Evolutionary conservation across 2,113 vertebrate genomes (phyloP).

Genomic region (Lepisosteus oculatus): DNA sequence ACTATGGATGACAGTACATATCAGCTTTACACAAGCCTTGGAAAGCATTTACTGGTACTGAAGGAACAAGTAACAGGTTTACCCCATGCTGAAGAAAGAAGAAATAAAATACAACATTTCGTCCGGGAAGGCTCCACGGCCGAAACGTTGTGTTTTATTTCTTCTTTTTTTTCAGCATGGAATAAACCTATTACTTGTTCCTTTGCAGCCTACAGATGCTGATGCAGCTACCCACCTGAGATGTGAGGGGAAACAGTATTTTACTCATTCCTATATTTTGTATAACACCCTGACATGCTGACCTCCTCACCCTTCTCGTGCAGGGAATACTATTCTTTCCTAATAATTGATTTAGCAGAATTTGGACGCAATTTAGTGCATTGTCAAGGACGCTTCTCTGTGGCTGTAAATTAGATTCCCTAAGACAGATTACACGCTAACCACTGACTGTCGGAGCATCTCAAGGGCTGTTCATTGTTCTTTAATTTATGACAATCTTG

Average conservation of each 20-base stretch:
- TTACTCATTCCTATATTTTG: not conserved
- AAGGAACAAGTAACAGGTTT: no score
- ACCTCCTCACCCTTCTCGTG: not conserved
- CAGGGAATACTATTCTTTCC: slow-evolving; percentile 30
- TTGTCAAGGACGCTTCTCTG: slow-evolving; percentile 56
- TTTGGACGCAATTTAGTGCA: slow-evolving; percentile 63
- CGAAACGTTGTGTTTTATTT: no score
- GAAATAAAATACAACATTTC: no score
- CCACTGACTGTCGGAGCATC: slow-evolving; percentile 59
- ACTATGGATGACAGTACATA: no score
- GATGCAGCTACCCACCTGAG: no score
- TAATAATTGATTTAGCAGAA: slow-evolving; percentile 72
- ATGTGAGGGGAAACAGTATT: not conserved
- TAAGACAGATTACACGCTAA: slow-evolving; percentile 60
- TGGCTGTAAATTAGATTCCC: slow-evolving; percentile 62
- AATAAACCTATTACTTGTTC: no score
- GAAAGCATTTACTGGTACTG: no score
- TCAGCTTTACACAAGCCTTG: no score
- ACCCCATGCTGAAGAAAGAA: no score
- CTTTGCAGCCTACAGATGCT: no score
- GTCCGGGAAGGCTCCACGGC: no score
- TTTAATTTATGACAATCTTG: slow-evolving; percentile 63
- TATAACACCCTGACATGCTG: not conserved
- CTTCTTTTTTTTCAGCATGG: no score
- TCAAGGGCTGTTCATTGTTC: slow-evolving; percentile 66